A percentile compares a stretch with the other conserved stretches of the same genome.
Conservation (phyloP, 2,888 invertebrate genomes). For the Formica aserva region DNA sequence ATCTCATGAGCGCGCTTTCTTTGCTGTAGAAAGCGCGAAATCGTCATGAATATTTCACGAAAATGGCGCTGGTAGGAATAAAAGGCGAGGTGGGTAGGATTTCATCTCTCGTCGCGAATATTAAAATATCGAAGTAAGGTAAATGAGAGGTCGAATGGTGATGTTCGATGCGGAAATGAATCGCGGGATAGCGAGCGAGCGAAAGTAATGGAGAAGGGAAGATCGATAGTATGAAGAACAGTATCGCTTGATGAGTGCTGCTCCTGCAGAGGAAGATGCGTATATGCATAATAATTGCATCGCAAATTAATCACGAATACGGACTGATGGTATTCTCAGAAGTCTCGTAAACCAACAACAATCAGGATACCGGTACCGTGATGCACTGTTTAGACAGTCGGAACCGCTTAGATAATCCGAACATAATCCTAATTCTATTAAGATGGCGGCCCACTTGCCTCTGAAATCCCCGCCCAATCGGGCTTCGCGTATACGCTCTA, state of each 20-base stretch:
- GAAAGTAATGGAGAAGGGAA: background rate
- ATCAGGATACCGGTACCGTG: background rate
- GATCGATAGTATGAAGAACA: slow-evolving; percentile 17
- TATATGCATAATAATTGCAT: slow-evolving; percentile 18
- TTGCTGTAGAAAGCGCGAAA: slow-evolving; percentile 58
- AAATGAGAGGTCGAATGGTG: slow-evolving; percentile 70
- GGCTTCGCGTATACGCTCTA: slow-evolving; percentile 63
- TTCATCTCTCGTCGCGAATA: slow-evolving; percentile 78
- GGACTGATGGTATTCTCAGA: slow-evolving; percentile 2
- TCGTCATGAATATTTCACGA: slow-evolving; percentile 80
- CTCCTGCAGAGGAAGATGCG: background rate
- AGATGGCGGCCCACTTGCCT: slow-evolving; percentile 62
- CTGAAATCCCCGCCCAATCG: slow-evolving; percentile 51
- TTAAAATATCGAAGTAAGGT: slow-evolving; percentile 80
- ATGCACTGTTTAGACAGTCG: slow-evolving; percentile 37
- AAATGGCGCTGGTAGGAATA: slow-evolving; percentile 56
- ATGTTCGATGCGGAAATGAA: slow-evolving; percentile 49
- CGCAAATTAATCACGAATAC: slow-evolving; percentile 28
- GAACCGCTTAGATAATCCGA: slow-evolving; percentile 65
- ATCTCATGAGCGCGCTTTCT: slow-evolving; percentile 46
- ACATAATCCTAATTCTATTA: slow-evolving; percentile 73
- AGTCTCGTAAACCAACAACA: slow-evolving; percentile 14
- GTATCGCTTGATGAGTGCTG: background rate
- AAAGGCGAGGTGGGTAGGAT: slow-evolving; percentile 58
- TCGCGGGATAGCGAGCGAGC: slow-evolving; percentile 46